These are phyloP conservation scores for Macaca nemestrina DNA, from an alignment of 2,113 vertebrate species.

Conservation along the genomic window DNA sequence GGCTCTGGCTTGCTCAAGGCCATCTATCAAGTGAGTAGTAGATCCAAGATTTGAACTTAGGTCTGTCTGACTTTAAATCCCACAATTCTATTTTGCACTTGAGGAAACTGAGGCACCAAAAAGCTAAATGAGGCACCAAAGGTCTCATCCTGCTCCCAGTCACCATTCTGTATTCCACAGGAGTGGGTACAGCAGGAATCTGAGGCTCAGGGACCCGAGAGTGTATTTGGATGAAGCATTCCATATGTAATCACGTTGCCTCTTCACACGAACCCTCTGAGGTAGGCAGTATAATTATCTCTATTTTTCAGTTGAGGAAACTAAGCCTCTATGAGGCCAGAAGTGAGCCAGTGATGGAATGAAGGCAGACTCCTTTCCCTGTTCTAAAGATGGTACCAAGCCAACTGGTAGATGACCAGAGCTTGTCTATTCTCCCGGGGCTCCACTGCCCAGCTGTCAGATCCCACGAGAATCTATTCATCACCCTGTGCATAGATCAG, in stretches of 20 bases:
- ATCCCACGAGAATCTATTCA: neutral
- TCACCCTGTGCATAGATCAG: neutral
- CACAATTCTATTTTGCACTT: neutral
- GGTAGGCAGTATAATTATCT: neutral
- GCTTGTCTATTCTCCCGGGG: neutral
- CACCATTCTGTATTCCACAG: neutral
- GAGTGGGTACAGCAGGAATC: neutral
- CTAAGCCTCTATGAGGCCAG: neutral
- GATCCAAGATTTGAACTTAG: neutral
- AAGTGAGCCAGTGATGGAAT: neutral
- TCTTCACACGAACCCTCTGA: neutral
- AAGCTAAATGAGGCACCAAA: too few relatives aligned
- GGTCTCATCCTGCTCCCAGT: neutral
- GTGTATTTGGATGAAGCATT: too few relatives aligned
- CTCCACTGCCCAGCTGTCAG: neutral
- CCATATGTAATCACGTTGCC: fast-evolving
- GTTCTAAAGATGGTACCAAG: neutral
- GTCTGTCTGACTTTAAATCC: neutral
- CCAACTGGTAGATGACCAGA: neutral
- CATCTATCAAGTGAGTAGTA: neutral
- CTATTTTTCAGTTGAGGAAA: neutral
- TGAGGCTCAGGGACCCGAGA: too few relatives aligned
- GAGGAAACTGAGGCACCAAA: neutral
- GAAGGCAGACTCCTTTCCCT: neutral
- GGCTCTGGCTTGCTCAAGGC: neutral